Evolutionary conservation across 2,888 invertebrate genomes (phyloP), one percentile per base, ranked within the genome.

Genomic region (Argyra leucocephala): DNA sequence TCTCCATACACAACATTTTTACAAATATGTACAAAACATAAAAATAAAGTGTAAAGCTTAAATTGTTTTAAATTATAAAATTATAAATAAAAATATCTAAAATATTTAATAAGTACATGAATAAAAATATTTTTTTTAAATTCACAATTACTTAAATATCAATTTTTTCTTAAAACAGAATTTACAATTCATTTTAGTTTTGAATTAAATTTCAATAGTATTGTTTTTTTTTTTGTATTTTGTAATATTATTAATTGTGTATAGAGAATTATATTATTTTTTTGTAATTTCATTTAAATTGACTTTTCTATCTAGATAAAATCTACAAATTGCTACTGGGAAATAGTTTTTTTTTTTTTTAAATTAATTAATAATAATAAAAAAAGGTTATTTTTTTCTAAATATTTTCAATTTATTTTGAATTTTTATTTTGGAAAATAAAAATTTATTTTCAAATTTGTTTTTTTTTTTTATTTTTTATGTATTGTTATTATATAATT

Each of bases 251-350:
- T 31, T 31, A 5, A 15, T 48, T 48, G 48, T 48, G 48, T 48
- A 48, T 48, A 48, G 48, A 48, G 48, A 48, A 15, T 48, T 48
- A 48, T 48, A 48, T 48, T 48, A 48, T 48, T 18, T 48, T 18
- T 48, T 48, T 5, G 18, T 18, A 48, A 48, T 48, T 48, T 7
- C 7, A 48, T 48, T 48, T 48, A 15, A 48, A 48, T 18, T 12
- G 18, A 48, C 18, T 48, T 48, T 48, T 48, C 48, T 48, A 5
- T 31, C 10, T 48, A 18, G 18, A 48, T 12, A 48, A 48, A 48
- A 48, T 15, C 15, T 48, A 61, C 61, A 61, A 61, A 61, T 61
- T 61, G 61, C 61, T 61, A 61, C 61, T 61, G 61, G 61, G 61
- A 61, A 26, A 61, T 24, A 26, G 5, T 61, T 26, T 31, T 18